Percentiles rank a stretch among this genome's conserved stretches.
Conservation (phyloP, 1,140 invertebrate genomes). For the Calliphora vicina region DNA sequence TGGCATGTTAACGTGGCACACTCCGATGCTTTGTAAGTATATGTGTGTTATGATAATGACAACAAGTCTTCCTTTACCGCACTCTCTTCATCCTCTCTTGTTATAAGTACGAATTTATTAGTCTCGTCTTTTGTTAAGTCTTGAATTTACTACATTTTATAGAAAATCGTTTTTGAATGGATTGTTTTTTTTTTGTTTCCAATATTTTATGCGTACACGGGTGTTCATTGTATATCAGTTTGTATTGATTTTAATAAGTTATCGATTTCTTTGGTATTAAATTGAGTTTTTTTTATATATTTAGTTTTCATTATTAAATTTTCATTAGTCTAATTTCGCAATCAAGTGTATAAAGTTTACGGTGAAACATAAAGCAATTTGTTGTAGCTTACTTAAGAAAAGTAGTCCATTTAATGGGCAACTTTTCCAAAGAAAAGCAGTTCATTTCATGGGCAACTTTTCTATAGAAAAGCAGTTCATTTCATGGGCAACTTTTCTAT, state of each 20-base stretch:
- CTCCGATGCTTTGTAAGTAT: neutral
- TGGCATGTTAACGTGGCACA: neutral
- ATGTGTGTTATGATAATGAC: constrained; percentile 16
- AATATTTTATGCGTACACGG: constrained; percentile 6
- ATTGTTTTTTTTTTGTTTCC: neutral
- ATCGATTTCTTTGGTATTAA: neutral
- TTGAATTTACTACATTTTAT: neutral
- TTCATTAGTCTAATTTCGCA: no score
- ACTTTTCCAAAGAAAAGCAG: no score
- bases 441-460: no score
- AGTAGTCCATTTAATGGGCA: no score
- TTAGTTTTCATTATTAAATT: neutral
- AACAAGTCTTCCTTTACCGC: neutral
- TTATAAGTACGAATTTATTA: neutral
- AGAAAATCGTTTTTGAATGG: neutral
- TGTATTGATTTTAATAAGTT: neutral
- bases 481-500: no score
- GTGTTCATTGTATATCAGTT: neutral
- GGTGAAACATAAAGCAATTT: no score
- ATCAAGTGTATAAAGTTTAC: no score
- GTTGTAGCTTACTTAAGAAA: no score
- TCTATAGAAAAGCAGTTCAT: no score
- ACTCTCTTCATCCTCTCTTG: neutral
- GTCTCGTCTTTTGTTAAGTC: constrained; percentile 4
- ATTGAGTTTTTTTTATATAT: neutral